These are phyloP conservation scores for Miichthys miiuy DNA, from an alignment of 2,797 vertebrate species.

Conservation along the genomic window DNA sequence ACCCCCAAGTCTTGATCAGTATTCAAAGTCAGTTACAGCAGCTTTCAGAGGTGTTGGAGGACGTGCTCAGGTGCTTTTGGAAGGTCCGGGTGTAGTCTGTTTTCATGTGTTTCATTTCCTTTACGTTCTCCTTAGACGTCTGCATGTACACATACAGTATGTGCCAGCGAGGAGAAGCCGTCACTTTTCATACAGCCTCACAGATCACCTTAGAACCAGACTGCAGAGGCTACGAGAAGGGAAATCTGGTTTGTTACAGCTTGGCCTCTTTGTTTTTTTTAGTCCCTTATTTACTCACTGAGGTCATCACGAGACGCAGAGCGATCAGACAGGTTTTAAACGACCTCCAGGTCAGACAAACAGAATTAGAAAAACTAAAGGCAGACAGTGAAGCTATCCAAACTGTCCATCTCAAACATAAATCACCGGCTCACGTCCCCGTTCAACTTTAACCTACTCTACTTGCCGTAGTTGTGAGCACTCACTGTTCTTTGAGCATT, in stretches of 20 bases:
- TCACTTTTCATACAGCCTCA: slow-evolving; percentile 3
- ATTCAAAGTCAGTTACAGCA: neutral
- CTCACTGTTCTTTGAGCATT: neutral
- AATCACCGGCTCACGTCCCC: neutral
- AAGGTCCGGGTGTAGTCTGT: neutral
- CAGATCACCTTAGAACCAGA: neutral
- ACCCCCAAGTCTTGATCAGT: neutral
- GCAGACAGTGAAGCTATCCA: neutral
- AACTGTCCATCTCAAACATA: neutral
- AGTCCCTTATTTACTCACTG: too few relatives aligned
- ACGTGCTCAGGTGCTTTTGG: slow-evolving; percentile 1
- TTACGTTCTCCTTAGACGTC: neutral
- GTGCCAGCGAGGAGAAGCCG: slow-evolving; percentile 24
- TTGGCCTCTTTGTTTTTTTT: neutral
- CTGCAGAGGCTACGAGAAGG: neutral
- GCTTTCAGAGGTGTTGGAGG: neutral
- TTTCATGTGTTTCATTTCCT: slow-evolving; percentile 3
- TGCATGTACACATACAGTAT: neutral
- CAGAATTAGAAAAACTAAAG: neutral
- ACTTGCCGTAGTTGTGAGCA: neutral
- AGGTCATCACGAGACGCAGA: neutral
- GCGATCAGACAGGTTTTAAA: neutral
- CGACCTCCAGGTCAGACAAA: neutral
- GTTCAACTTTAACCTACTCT: neutral
- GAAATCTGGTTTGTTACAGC: neutral